Evolutionary conservation across 2,797 vertebrate genomes (phyloP).

Genomic region (Gymnothorax reevesii): DNA sequence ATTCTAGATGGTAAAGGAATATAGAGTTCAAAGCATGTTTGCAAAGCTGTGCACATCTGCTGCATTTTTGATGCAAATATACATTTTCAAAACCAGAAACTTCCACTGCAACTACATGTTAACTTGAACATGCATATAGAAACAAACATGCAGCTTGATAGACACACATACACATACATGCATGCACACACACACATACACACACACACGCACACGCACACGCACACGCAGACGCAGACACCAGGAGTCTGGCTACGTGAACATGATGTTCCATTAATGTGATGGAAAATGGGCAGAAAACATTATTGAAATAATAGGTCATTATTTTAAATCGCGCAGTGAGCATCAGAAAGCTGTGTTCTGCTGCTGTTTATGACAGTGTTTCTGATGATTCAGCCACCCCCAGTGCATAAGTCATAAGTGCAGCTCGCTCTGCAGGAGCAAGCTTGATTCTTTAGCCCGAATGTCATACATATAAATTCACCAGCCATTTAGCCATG

Average conservation of each 20-base stretch:
- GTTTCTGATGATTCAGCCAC: no score
- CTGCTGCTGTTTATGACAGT: no score
- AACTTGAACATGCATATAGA: background rate
- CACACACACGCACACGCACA: background rate
- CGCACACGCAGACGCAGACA: background rate
- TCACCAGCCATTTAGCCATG: background rate
- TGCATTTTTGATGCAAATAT: no score
- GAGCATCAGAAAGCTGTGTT: no score
- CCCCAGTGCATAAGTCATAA: background rate
- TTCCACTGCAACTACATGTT: background rate
- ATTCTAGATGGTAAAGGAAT: background rate
- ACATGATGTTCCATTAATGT: background rate
- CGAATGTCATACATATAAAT: no score
- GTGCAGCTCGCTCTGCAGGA: background rate
- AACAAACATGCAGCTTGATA: background rate
- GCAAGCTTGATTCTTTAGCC: background rate
- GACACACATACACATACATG: background rate
- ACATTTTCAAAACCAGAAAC: background rate
- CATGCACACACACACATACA: background rate
- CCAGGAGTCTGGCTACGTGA: background rate
- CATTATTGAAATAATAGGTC: background rate
- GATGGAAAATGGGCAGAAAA: background rate
- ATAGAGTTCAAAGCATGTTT: background rate
- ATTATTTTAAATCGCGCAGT: background rate
- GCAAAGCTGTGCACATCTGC: background rate